Percentiles rank a stretch among this genome's conserved stretches.
Evolutionary conservation across 1,140 invertebrate genomes (phyloP).

Genomic region (Olivierus martensii): DNA sequence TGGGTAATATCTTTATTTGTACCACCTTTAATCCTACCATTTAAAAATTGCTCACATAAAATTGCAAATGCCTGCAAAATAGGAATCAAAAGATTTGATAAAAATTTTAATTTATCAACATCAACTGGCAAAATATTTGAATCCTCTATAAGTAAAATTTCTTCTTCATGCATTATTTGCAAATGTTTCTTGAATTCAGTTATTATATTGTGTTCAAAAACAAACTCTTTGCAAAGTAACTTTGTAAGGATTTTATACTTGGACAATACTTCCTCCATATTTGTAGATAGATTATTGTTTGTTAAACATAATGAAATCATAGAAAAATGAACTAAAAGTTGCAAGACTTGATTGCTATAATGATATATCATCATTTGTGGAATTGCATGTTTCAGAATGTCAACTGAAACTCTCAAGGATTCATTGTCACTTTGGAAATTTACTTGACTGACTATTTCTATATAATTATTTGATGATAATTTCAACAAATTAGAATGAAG

Average conservation of each 20-base stretch:
- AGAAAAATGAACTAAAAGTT: constrained; percentile 14
- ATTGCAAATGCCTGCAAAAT: too few relatives aligned
- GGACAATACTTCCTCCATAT: constrained; percentile 4
- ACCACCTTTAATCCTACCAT: too few relatives aligned
- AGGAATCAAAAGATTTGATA: too few relatives aligned
- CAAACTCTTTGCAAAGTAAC: constrained; percentile 13
- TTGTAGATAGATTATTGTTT: not conserved
- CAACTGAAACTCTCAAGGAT: not conserved
- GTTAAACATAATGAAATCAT: constrained; percentile 6
- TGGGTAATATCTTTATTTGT: too few relatives aligned
- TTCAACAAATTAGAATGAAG: constrained; percentile 9
- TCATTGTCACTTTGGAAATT: not conserved
- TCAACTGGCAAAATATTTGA: too few relatives aligned
- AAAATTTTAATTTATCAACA: too few relatives aligned
- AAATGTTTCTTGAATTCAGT: too few relatives aligned
- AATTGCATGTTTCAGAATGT: not conserved
- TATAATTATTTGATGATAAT: not conserved
- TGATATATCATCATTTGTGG: constrained; percentile 13
- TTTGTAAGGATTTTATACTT: constrained; percentile 6
- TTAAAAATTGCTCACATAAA: too few relatives aligned
- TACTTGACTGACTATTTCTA: not conserved
- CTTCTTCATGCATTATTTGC: too few relatives aligned
- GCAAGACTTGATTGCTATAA: constrained; percentile 20
- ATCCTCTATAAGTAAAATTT: too few relatives aligned
- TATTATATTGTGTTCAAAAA: constrained; percentile 2